phyloP scores from a whole-genome alignment of 2,113 vertebrate genomes.

The Silurus asotus region DNA sequence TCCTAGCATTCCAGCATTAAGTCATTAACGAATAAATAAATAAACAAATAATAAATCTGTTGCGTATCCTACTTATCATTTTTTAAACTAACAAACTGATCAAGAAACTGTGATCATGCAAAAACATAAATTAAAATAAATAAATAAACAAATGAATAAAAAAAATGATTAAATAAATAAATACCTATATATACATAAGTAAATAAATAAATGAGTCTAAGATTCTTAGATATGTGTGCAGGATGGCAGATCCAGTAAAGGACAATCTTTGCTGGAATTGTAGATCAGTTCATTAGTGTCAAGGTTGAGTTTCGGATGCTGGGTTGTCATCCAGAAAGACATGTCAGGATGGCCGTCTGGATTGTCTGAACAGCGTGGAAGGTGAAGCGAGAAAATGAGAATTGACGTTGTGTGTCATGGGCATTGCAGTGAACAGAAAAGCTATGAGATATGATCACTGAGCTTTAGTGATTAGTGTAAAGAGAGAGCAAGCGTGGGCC shows the following conservation, averaged over 20 bases:
- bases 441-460: not conserved
- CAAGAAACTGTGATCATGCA: not conserved
- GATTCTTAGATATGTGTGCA: not conserved
- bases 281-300: constrained; percentile 2
- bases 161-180: too few species aligned
- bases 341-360: not conserved
- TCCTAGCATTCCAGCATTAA: not conserved
- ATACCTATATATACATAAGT: too few species aligned
- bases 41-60: not conserved
- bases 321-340: not conserved
- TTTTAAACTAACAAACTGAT: not conserved
- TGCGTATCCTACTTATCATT: not conserved
- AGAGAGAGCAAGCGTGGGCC: not conserved
- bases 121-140: too few species aligned
- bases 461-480: not conserved
- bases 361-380: not conserved
- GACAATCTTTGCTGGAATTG: not conserved
- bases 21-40: not conserved
- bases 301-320: not conserved
- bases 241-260: not conserved
- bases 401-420: not conserved
- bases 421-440: not conserved
- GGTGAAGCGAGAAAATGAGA: not conserved
- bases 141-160: too few species aligned
- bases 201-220: not conserved